Evolutionary conservation across 2,113 vertebrate species (phyloP), one percentile per base, ranked within the genome.

Genomic region (Sterrhoptilus dennistouni): DNA sequence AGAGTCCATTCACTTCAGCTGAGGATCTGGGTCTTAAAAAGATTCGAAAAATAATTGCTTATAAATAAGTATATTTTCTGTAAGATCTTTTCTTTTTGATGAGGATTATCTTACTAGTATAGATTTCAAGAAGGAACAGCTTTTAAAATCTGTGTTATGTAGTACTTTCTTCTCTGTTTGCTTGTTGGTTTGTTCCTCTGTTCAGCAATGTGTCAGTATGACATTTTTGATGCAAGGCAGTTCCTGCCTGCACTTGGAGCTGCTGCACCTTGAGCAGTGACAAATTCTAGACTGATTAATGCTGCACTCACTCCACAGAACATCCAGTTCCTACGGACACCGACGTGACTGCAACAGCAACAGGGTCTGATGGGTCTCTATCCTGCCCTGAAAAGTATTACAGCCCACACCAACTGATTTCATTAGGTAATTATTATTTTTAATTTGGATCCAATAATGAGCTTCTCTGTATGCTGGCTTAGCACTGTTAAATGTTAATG

Each of bases 231-330:
- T 79, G 38, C 66, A 68, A 86, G 83, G 33, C 61, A 88, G 68
- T 65, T 82, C 40, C 35, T 74, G 70, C 29, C 49, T 77, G 36
- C 17, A n/a, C 61, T 94, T 81, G 56, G 33, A 90, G 61, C 80
- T 72, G 68, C 53, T 54, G 60, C 29, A 91, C 66, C 87, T 61
- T 94, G 64, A 50, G 44, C 57, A 69, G 85, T 87, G 83, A 72
- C 82, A 95, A 91, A 76, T 82, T 71, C 79, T 77, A 69, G 82
- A 70, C 38, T 82, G 72, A 97, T 94, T 90, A 97, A 95, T 93
- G 44, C 36, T 81, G 52, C 18, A 45, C 44, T 42, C 14, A 90
- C 45, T 33, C n/a, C 5, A 15, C 23, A 57, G 63, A 95, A 79
- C 83, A 78, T 35, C 44, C n/a, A 71, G 2, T 68, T 93, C 77